Base-by-base conservation (phyloP, 2,888 invertebrate species). In the Metalampra italica region DNA sequence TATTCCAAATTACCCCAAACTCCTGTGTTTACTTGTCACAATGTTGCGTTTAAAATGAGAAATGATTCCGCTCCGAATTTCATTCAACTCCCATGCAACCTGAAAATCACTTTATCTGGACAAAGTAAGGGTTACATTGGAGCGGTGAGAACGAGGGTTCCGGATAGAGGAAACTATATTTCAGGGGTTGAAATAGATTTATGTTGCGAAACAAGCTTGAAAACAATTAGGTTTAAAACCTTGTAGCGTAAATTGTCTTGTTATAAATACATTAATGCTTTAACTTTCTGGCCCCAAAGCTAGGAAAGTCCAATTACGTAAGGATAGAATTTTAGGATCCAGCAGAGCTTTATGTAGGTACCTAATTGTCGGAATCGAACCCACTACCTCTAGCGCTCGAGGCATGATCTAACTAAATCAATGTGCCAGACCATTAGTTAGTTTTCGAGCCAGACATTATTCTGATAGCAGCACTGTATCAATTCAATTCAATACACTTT, bases 111-210 rank as follows among this genome's bases (percentile, higher is more conserved):
- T 13, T 14, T 46, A 39, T 30, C 13, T 11, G 12, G 3, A 13
- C 30, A 5, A 30, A 32, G 1, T 43, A 30, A 43, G 13, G 43
- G 7, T 14, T 4, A 13, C 13, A 43, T 13, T 43, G 7, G 43
- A 32, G 30, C 13, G 13, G 7, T 13, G 9, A 9, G 13, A 9
- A 22, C 7, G 9, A 40, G 29, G 22, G 29, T 41, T 11, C 29
- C 29, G 32, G 7, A 14, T 2, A 40, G 39, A 47, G 51, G 51
- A 51, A 51, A 51, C 51, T 51, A 48, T 51, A 51, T 38, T 47
- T 51, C 44, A 45, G 15, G 43, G 11, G 36, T 9, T 48, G 48
- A 46, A 49, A 34, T 39, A 41, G 52, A 52, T 52, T 52, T 47
- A 52, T 52, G 47, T 39, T 15, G 32, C 12, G 30, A 41, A 32